Conservation (phyloP, 2,113 vertebrate species). For the Phaethon lepturus region DNA sequence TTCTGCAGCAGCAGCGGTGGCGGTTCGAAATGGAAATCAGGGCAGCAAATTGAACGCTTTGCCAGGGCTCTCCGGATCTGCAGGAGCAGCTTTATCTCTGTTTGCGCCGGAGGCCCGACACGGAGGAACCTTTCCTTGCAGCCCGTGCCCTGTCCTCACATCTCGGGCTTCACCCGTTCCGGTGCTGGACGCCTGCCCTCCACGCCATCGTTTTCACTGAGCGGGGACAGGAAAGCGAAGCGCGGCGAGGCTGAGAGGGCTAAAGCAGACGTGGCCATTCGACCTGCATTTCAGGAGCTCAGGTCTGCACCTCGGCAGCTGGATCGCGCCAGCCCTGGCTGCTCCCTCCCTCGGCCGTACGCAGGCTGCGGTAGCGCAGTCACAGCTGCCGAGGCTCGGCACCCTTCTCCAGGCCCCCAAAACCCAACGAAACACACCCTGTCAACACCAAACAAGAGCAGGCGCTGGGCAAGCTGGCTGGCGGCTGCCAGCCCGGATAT, state of each 20-base stretch:
- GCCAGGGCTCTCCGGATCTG: too few species aligned
- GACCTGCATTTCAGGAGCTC: fast-evolving
- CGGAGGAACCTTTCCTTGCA: background rate
- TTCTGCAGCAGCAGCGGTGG: background rate
- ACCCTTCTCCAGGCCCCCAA: background rate
- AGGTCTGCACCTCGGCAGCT: too few species aligned
- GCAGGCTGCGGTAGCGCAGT: too few species aligned
- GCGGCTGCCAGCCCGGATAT: background rate
- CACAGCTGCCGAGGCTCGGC: background rate
- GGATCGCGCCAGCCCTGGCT: fast-evolving
- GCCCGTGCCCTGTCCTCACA: background rate
- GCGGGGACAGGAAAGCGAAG: background rate
- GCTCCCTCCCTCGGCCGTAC: too few species aligned
- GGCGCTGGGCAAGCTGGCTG: background rate
- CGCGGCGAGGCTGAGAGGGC: fast-evolving
- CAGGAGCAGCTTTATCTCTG: background rate
- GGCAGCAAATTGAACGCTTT: fast-evolving
- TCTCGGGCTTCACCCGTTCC: fast-evolving
- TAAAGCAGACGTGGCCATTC: background rate
- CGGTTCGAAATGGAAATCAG: background rate
- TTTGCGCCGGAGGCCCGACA: background rate
- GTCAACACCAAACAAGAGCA: background rate
- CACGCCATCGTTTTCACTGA: fast-evolving
- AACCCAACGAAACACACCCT: fast-evolving
- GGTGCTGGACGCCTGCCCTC: background rate